Evolutionary conservation across 2,888 invertebrate genomes (phyloP).

Genomic region (Pyrrhosoma nymphula): DNA sequence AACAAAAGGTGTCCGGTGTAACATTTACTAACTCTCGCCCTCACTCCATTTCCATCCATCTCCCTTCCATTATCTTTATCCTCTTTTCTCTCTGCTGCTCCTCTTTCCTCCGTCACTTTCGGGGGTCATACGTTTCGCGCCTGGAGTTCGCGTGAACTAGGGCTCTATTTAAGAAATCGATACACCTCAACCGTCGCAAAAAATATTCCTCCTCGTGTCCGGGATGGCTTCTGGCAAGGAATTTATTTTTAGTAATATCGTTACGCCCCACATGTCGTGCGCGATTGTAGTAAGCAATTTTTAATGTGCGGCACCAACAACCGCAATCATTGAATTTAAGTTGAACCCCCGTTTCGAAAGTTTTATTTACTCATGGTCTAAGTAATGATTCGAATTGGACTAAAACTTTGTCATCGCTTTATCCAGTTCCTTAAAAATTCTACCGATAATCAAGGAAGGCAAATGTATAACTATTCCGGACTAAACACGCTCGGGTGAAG

Average conservation of each 20-base stretch:
- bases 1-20: constrained; percentile 16
- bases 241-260: background rate
- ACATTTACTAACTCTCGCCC: background rate
- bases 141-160: constrained; percentile 4
- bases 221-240: background rate
- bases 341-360: no score
- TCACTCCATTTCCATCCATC: no score
- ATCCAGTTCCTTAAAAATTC: no score
- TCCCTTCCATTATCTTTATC: background rate
- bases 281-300: background rate
- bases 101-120: background rate
- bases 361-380: no score
- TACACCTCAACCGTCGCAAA: background rate
- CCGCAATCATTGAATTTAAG: no score
- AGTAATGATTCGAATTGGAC: no score
- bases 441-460: no score
- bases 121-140: background rate
- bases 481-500: no score
- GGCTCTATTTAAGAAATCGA: constrained; percentile 32
- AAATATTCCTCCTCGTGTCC: background rate
- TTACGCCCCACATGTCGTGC: background rate
- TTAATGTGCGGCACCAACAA: background rate
- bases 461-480: no score
- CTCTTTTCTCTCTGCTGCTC: background rate
- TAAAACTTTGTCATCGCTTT: no score